Evolutionary conservation across 2,797 vertebrate genomes (phyloP), one percentile per base, ranked within the genome.

Genomic region (Mycteria americana): DNA sequence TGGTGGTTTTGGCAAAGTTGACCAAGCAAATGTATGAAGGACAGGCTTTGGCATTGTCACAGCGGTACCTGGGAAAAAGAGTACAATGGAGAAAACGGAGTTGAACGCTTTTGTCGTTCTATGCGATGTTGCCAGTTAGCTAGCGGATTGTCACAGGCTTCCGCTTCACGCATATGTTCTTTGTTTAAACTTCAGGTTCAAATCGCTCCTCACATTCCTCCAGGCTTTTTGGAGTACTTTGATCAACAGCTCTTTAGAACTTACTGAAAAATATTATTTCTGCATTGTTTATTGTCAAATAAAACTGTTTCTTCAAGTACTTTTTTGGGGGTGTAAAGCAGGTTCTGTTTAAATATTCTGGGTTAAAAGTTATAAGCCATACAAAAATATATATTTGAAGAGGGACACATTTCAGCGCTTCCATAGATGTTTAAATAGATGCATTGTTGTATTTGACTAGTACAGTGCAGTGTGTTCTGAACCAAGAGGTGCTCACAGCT

Each of bases 1-100:
- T 3, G 2, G 50, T 60, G 18, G 3, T 22, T 76, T 60, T 48
- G 62, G 9, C 13, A 21, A 56, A 65, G 82, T 28, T 97, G 97
- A 87, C 97, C 76, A 75, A 67, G 96, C 28, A 39, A 28, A 57
- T 9, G 25, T 97, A 92, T 63, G 39, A 95, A 95, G 28, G 59
- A 21, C 84, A 83, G 96, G 92, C 93, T 96, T 85, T 93, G 77
- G 94, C 70, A 80, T 97, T 92, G 97, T 97, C 97, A 92, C 96
- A 96, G 96, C 92, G 89, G 92, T 92, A 79, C 97, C 96, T 23
- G 68, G n/a, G 18, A n/a, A 35, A 35, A 39, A 18, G 21, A 35
- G 8, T 10, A 22, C 18, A 5, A 2, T 10, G 11, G 23, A n/a
- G 41, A 65, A 46, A 96, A 54, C 22, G 62, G 95, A 85, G 87